Base-by-base conservation (phyloP, 30 jellyfish, hydroid and myxozoan genomes). In the Phacellophora camtschatica region DNA sequence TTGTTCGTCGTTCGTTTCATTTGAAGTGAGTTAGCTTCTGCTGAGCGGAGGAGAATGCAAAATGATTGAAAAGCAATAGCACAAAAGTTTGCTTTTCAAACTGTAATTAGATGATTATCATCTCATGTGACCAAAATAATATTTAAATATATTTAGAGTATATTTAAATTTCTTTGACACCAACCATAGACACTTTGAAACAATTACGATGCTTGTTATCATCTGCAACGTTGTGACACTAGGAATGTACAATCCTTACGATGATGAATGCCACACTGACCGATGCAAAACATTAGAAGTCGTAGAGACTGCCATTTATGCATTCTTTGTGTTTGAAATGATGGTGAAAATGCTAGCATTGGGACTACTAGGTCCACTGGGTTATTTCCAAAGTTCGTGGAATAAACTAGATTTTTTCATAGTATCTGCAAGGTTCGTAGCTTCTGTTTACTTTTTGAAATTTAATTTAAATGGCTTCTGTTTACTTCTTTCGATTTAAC, bases 191-290 rank as follows among this genome's bases (percentile, higher is more conserved):
- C 77, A 86, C 55, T 87, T 94, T 72, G 99, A 94, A 62, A 70
- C 88, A 59, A 49, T 87, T 2, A 76, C 99, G 4, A 94, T 94
- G 91, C 5, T 77, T 30, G 89, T 94, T 3, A 94, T 94, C 24
- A 35, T 94, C 10, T 34, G 87, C 70, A 94, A 94, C 58, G 95
- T 96, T 35, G 95, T 94, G 6, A 94, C 99, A 0, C 95, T 94
- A n/a, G 99, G 99, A 27, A 87, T 94, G 89, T 94, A 81, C 87
- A 97, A 94, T 57, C 99, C 99, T 22, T 87, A 84, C 25, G 99
- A 94, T 65, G 74, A 67, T 19, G 67, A 94, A n/a, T 94, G 99
- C 85, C 11, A 36, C 1, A 51, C 96, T 18, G 53, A 73, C 35
- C 31, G 88, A 59, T 94, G 99, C 74, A 51, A 48, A 39, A 71